These are phyloP conservation scores for Melitaea cinxia DNA, from an alignment of 1,140 invertebrate species.

Conservation along the genomic window DNA sequence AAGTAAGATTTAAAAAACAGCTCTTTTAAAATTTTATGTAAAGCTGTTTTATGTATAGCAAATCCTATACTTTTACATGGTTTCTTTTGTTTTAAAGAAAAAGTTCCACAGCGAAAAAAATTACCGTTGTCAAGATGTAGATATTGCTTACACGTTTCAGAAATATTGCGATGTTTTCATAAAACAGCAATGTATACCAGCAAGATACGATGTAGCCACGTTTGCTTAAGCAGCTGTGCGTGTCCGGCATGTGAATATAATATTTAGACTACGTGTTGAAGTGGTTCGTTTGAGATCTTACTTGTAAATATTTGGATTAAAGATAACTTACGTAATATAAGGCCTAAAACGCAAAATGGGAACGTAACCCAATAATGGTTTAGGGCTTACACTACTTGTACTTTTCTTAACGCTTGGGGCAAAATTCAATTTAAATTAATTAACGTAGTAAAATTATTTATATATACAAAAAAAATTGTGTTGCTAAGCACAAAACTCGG, in stretches of 20 bases:
- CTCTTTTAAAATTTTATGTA: too few species aligned
- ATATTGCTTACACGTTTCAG: conserved; percentile 13
- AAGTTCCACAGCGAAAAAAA: not conserved
- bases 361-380: too few species aligned
- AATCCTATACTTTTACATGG: too few species aligned
- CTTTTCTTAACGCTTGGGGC: too few species aligned
- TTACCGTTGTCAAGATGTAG: not conserved
- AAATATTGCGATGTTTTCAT: conserved; percentile 24
- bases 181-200: conserved; percentile 15
- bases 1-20: too few species aligned
- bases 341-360: too few species aligned
- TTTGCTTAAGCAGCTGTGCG: conserved; percentile 26
- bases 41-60: too few species aligned
- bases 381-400: too few species aligned
- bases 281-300: not conserved
- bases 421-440: too few species aligned
- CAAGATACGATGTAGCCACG: conserved; percentile 16
- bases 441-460: too few species aligned
- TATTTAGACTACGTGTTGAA: conserved; percentile 15
- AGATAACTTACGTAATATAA: not conserved
- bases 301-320: conserved; percentile 6
- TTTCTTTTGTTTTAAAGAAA: not conserved
- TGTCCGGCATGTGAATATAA: conserved; percentile 11
- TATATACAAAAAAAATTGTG: too few species aligned
- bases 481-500: too few species aligned